Conservation (phyloP, 2,888 invertebrate species). For the Cataglyphis cursor region DNA sequence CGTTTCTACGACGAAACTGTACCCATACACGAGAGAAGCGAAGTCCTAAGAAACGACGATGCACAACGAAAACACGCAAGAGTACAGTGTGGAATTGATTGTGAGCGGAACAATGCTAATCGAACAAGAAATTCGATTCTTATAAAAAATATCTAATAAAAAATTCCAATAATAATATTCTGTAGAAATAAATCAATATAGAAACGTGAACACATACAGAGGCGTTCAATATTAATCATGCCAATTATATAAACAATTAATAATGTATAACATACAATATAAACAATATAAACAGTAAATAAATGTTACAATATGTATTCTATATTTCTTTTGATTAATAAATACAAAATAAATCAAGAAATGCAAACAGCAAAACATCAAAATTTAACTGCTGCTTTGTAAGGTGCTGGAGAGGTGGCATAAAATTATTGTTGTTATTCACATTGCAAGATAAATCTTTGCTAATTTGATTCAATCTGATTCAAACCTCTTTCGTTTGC, state of each 20-base stretch:
- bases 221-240: slow-evolving; percentile 1
- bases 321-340: not conserved
- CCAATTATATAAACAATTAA: not conserved
- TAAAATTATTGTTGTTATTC: slow-evolving; percentile 23
- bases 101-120: not conserved
- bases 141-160: no score
- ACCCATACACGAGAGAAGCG: not conserved
- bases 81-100: not conserved
- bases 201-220: not conserved
- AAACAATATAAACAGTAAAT: not conserved
- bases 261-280: not conserved
- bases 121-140: not conserved
- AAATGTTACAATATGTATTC: not conserved
- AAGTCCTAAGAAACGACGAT: not conserved
- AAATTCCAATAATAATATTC: not conserved
- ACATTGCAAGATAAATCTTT: slow-evolving; percentile 2
- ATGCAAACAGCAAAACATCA: not conserved
- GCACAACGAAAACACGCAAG: not conserved
- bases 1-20: slow-evolving; percentile 23
- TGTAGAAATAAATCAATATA: not conserved
- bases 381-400: not conserved
- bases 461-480: slow-evolving; percentile 47
- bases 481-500: slow-evolving; percentile 15
- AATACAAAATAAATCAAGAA: not conserved
- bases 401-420: not conserved